Conservation (phyloP, 2,888 invertebrate genomes). For the Drosophila neonasuta region DNA sequence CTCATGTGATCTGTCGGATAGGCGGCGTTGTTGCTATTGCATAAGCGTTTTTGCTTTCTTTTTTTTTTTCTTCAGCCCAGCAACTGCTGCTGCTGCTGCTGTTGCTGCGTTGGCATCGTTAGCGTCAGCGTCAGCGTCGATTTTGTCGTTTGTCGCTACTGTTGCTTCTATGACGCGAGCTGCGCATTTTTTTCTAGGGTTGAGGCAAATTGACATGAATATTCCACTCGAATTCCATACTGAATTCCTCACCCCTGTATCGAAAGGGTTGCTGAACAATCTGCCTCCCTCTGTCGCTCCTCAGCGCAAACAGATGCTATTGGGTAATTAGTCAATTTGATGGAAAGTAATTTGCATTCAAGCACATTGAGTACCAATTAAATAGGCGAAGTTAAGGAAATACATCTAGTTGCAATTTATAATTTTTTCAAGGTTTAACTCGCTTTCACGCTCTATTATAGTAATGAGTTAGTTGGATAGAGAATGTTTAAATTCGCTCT, state of each 20-base stretch:
- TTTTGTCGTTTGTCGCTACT: slow-evolving; percentile 9
- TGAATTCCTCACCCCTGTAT: background rate
- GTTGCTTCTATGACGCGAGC: slow-evolving; percentile 22
- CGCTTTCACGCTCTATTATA: no score
- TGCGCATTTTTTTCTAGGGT: slow-evolving; percentile 29
- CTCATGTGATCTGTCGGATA: slow-evolving; percentile 54
- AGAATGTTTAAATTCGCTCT: no score
- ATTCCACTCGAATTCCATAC: slow-evolving; percentile 10
- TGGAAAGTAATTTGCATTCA: background rate
- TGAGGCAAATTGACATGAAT: slow-evolving; percentile 13
- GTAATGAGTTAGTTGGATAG: no score
- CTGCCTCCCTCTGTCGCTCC: no score
- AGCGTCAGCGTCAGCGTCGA: slow-evolving; percentile 26
- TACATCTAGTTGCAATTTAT: no score
- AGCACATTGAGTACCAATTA: background rate
- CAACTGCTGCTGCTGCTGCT: slow-evolving; percentile 20
- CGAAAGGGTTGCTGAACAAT: slow-evolving; percentile 2
- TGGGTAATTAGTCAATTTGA: background rate
- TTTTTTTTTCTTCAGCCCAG: slow-evolving; percentile 47
- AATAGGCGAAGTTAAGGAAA: no score
- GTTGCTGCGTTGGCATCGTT: slow-evolving; percentile 17
- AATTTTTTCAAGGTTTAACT: no score
- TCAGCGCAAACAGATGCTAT: background rate
- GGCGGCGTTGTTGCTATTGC: slow-evolving; percentile 55
- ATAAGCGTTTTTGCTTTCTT: slow-evolving; percentile 64